Conservation (phyloP, 35 echinoderm and acorn worm genomes). For the Diadema setosum region DNA sequence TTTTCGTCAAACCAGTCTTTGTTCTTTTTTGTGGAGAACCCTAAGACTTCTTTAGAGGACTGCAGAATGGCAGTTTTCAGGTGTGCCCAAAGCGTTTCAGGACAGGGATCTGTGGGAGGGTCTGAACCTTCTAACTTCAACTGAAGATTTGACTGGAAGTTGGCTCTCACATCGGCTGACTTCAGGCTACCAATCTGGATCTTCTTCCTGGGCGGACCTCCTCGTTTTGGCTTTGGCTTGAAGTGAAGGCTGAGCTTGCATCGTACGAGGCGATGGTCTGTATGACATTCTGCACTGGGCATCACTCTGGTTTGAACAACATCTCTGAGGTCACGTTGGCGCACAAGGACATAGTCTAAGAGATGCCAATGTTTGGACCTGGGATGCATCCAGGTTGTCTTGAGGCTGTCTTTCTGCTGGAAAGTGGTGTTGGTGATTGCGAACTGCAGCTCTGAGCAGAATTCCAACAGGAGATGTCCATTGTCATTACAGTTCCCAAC, state of each 20-base stretch:
- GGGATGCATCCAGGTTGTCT: constrained; percentile 44
- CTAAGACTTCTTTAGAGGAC: constrained; percentile 15
- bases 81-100: background rate
- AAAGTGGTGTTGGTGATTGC: constrained; percentile 24
- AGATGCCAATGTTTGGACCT: constrained; percentile 39
- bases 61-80: constrained; percentile 7
- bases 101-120: background rate
- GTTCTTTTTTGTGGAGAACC: constrained; percentile 12
- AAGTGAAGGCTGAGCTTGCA: background rate
- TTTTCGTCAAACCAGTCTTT: constrained; percentile 63
- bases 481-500: constrained; percentile 7
- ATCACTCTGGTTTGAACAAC: constrained; percentile 25
- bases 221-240: background rate
- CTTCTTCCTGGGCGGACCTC: background rate
- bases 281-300: background rate
- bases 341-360: constrained; percentile 28
- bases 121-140: background rate
- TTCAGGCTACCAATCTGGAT: background rate
- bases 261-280: background rate
- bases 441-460: background rate
- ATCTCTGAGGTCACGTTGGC: background rate
- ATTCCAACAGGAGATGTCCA: background rate
- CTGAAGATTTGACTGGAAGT: background rate
- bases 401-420: background rate
- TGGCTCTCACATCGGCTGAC: background rate